Evolutionary conservation across 2,888 invertebrate genomes (phyloP), one percentile per base, ranked within the genome.

Genomic region (Eilema depressum): DNA sequence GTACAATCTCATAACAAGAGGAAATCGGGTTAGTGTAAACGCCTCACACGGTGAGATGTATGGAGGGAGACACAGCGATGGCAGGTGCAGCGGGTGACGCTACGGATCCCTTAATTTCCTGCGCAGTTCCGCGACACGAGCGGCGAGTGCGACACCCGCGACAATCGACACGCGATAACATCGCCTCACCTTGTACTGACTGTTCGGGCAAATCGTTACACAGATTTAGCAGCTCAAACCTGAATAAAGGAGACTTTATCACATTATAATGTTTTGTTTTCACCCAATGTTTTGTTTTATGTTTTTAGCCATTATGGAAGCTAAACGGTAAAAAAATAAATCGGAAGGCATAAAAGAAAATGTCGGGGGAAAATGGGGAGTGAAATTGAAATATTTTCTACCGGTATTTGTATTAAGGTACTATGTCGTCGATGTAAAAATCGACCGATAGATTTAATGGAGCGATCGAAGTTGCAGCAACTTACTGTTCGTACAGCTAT

Each of bases 81-180:
- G 23, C 37, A 61, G 63, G 23, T 53, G 57, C 62, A 68, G n/a
- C 17, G 20, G 17, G 23, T 17, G 68, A 64, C 62, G 17, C 62
- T 30, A 68, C 28, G 71, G 66, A 63, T 63, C 65, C 23, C 66
- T 81, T 74, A 70, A 80, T 80, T 80, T 79, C 77, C 82, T 75
- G 78, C 33, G 26, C 66, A 64, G 69, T 26, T 64, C 63, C 37
- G 28, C 23, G 68, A 66, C 63, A 66, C 67, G 68, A 41, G 8
- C 5, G 57, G 33, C 30, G n/a, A 26, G n/a, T 28, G 11, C 25
- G 12, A 25, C 25, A 17, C 33, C 37, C 25, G 33, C 17, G 25
- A 66, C 33, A 33, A 37, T 37, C 33, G 33, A 37, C 33, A 1
- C 33, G 33, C 57, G 37, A 8, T 25, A 14, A 59, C 14, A 59